A percentile compares a stretch with the other conserved stretches of the same genome.
phyloP scores from a whole-genome alignment of 2,797 vertebrate species.

The Poeciliopsis turneri region DNA sequence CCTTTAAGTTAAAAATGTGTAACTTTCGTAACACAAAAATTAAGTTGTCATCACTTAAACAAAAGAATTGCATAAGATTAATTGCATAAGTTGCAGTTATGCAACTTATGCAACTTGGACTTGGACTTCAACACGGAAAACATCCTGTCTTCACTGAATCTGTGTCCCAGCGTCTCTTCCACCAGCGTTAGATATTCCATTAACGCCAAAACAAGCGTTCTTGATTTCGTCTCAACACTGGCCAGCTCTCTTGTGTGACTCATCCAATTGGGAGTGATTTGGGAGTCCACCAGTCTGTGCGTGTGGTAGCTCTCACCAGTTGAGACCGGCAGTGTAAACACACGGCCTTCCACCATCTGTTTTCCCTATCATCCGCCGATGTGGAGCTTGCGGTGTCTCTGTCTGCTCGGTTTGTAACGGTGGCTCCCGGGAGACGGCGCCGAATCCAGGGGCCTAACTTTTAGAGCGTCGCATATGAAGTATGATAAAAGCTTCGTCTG shows the following conservation, averaged over 20 bases:
- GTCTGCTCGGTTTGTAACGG: constrained; percentile 32
- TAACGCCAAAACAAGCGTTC: constrained; percentile 52
- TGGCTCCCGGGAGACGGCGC: constrained; percentile 36
- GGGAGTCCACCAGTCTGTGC: constrained; percentile 40
- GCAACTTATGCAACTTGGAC: no score
- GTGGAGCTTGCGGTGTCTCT: constrained; percentile 38
- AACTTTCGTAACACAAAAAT: no score
- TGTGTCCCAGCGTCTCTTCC: constrained; percentile 28
- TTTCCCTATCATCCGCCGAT: constrained; percentile 53
- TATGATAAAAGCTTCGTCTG: constrained; percentile 42
- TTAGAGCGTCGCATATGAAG: constrained; percentile 39
- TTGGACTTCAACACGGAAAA: neutral
- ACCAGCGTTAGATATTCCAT: constrained; percentile 37
- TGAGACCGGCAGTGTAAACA: constrained; percentile 62
- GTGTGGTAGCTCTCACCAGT: constrained; percentile 57
- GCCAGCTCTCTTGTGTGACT: constrained; percentile 53
- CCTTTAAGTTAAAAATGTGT: no score
- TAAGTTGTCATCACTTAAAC: no score
- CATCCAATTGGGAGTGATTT: constrained; percentile 49
- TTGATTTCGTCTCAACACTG: constrained; percentile 71
- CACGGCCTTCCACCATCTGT: constrained; percentile 53
- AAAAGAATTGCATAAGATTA: no score
- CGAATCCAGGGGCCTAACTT: constrained; percentile 29
- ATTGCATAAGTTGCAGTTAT: no score
- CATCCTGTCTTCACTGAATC: constrained; percentile 18